Evolutionary conservation across 2,888 invertebrate genomes (phyloP).

Genomic region (Ophion ellenae): DNA sequence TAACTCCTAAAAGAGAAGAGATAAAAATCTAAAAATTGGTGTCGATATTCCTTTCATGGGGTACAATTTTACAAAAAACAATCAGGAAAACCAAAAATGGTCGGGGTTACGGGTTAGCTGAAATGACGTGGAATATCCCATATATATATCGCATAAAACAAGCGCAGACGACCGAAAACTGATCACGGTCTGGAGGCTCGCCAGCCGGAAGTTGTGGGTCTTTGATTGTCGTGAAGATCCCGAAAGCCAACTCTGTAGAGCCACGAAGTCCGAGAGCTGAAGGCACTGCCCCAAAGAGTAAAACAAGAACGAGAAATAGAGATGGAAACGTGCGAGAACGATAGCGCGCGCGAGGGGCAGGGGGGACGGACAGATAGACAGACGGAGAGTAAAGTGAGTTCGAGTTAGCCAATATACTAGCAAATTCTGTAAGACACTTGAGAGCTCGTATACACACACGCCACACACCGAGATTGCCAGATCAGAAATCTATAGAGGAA

Average conservation of each 20-base stretch:
- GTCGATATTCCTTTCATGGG: too few species aligned
- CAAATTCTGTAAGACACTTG: conserved; percentile 34
- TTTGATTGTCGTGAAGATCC: conserved; percentile 68
- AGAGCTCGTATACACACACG: background rate
- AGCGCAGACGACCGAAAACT: conserved; percentile 70
- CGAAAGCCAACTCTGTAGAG: conserved; percentile 47
- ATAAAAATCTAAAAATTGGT: too few species aligned
- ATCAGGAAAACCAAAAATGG: too few species aligned
- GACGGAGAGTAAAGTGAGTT: conserved; percentile 20
- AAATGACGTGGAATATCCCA: too few species aligned
- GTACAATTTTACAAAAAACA: too few species aligned
- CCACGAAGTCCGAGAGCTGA: conserved; percentile 29
- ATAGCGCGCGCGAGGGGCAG: background rate
- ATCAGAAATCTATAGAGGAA: conserved; percentile 23
- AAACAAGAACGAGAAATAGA: background rate
- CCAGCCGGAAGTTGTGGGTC: conserved; percentile 73
- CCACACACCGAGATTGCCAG: background rate
- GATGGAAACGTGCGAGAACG: conserved; percentile 28
- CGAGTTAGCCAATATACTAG: conserved; percentile 52
- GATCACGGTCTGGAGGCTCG: conserved; percentile 72
- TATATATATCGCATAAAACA: conserved; percentile 30
- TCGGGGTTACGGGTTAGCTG: too few species aligned
- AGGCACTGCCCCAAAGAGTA: background rate
- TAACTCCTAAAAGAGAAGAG: too few species aligned
- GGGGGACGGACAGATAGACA: conserved; percentile 3